Percentiles rank a stretch among this genome's conserved stretches.
phyloP scores from a whole-genome alignment of 2,113 vertebrate species.

The Reinhardtius hippoglossoides region DNA sequence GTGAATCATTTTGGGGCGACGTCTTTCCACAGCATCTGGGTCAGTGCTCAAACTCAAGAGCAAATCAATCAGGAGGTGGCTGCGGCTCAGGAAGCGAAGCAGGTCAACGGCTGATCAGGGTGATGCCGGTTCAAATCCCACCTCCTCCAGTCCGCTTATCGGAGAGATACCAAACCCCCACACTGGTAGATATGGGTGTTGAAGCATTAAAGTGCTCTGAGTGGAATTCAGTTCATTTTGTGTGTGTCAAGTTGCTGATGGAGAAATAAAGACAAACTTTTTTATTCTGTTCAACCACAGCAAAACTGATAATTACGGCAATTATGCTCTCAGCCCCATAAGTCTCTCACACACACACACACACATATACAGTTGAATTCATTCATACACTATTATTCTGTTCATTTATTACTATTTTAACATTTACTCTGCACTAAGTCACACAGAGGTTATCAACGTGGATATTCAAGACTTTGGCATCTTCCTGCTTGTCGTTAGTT shows the following conservation, averaged over 20 bases:
- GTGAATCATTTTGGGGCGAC: constrained; percentile 20
- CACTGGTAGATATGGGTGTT: too few relatives aligned
- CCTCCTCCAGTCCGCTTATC: background rate
- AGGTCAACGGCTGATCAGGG: too few relatives aligned
- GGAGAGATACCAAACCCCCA: too few relatives aligned
- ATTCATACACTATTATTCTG: too few relatives aligned
- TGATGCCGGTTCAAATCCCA: background rate
- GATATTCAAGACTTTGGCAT: too few relatives aligned
- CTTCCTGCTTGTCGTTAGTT: too few relatives aligned
- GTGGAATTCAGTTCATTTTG: constrained; percentile 1
- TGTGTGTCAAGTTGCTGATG: constrained; percentile 45
- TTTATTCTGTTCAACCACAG: constrained; percentile 49
- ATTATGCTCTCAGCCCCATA: constrained; percentile 38
- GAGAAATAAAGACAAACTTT: constrained; percentile 40
- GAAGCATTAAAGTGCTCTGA: too few relatives aligned
- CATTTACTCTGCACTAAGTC: too few relatives aligned
- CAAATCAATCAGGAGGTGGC: constrained; percentile 2
- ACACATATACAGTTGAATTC: background rate
- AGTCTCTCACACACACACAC: constrained; percentile 2
- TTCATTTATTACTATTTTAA: too few relatives aligned
- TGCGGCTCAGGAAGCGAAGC: background rate
- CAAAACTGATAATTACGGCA: constrained; percentile 38
- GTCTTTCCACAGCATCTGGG: constrained; percentile 37
- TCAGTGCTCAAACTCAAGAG: constrained; percentile 32
- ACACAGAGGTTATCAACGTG: too few relatives aligned